Conservation (phyloP, 2,888 invertebrate species). For the Ceratothoa steindachneri region DNA sequence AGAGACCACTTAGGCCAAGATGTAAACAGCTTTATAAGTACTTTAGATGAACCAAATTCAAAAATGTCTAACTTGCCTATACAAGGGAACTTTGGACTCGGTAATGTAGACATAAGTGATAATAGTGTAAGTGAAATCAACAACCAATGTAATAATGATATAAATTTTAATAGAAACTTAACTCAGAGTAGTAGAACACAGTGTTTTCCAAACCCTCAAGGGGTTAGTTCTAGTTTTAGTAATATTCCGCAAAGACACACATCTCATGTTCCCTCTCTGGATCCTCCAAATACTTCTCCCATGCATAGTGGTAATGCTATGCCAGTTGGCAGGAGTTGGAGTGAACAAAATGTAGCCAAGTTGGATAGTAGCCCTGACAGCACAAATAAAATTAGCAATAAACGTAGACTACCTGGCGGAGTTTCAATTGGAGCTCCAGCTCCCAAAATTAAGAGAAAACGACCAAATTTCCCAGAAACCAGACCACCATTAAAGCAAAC, state of each 20-base stretch:
- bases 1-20: slow-evolving; percentile 5
- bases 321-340: neutral
- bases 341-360: slow-evolving; percentile 4
- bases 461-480: neutral
- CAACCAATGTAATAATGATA: slow-evolving; percentile 7
- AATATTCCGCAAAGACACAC: neutral
- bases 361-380: neutral
- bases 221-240: neutral
- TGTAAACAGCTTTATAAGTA: slow-evolving; percentile 6
- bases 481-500: neutral
- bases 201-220: neutral
- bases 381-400: slow-evolving; percentile 1
- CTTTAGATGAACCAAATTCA: neutral
- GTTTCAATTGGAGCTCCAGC: slow-evolving; percentile 24
- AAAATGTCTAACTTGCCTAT: neutral
- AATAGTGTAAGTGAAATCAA: slow-evolving; percentile 13
- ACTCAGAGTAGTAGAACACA: slow-evolving; percentile 5
- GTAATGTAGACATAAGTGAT: slow-evolving; percentile 7
- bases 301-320: neutral
- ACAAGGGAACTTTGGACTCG: neutral
- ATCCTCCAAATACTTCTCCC: neutral
- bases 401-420: slow-evolving; percentile 10
- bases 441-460: slow-evolving; percentile 36
- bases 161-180: slow-evolving; percentile 4
- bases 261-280: neutral